Evolutionary conservation across 2,797 vertebrate species (phyloP).

Genomic region (Meda fulgida): DNA sequence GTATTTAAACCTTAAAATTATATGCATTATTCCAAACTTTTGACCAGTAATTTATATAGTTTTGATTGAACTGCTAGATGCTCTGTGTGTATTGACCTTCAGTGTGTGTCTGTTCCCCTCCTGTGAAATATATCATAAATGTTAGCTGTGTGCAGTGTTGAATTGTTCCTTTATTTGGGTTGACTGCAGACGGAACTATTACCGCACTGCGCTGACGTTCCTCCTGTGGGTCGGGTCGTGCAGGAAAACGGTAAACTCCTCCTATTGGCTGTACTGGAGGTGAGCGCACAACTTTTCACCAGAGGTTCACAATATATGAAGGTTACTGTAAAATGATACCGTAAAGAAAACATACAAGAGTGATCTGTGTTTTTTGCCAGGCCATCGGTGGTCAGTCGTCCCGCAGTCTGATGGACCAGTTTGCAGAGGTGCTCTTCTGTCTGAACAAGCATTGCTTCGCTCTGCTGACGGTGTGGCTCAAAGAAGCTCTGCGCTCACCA

Average conservation of each 20-base stretch:
- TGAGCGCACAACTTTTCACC: constrained; percentile 68
- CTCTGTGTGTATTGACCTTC: background rate
- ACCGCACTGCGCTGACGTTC: constrained; percentile 90
- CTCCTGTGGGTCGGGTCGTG: constrained; percentile 88
- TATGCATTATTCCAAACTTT: background rate
- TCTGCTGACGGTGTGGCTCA: constrained; percentile 92
- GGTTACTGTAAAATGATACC: background rate
- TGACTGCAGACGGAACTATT: constrained; percentile 90
- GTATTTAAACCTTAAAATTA: background rate
- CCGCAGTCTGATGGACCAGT: constrained; percentile 96
- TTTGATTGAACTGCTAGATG: background rate
- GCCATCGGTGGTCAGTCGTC: constrained; percentile 94
- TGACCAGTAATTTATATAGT: background rate
- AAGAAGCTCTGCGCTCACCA: constrained; percentile 91
- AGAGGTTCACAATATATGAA: background rate
- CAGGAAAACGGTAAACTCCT: constrained; percentile 92
- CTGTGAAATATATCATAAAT: background rate
- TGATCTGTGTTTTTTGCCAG: constrained; percentile 69
- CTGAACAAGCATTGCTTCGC: constrained; percentile 98
- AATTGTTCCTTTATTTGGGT: constrained; percentile 48
- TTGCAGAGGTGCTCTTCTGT: constrained; percentile 93
- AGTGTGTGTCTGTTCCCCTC: background rate
- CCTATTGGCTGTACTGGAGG: constrained; percentile 92
- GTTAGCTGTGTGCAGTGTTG: too few relatives aligned
- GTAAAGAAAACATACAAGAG: too few relatives aligned